These are phyloP conservation scores for Oryzias sinensis DNA, from an alignment of 2,797 vertebrate genomes.

Conservation along the genomic window DNA sequence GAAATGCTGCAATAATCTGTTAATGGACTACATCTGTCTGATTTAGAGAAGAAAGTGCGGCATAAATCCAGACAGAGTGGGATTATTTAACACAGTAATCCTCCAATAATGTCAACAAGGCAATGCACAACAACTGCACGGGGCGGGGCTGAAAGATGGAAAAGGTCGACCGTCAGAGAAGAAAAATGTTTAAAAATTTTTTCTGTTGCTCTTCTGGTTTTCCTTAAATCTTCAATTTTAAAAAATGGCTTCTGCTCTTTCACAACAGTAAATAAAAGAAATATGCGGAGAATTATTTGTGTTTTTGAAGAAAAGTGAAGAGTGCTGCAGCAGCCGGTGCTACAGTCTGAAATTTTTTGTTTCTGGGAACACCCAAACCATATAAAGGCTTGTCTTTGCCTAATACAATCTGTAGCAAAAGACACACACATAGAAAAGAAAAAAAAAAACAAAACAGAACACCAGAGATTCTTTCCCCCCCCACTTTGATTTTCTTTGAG, in stretches of 20 bases:
- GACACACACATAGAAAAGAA: conserved; percentile 9
- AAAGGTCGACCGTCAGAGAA: conserved; percentile 38
- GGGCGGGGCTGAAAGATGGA: conserved; percentile 20
- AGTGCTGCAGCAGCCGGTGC: conserved; percentile 72
- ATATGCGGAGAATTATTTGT: conserved; percentile 20
- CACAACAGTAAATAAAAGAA: conserved; percentile 47
- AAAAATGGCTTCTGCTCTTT: conserved; percentile 48
- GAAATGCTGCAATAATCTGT: background rate
- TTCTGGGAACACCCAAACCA: background rate
- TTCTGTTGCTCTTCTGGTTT: conserved; percentile 40
- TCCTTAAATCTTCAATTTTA: conserved; percentile 47
- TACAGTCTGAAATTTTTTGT: conserved; percentile 42
- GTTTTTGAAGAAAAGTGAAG: conserved; percentile 24
- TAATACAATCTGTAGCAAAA: conserved; percentile 27
- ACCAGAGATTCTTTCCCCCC: conserved; percentile 7
- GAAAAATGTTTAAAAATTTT: conserved; percentile 38
- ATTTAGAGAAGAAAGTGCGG: conserved; percentile 23
- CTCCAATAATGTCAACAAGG: conserved; percentile 33
- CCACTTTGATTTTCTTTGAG: background rate
- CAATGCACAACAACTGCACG: conserved; percentile 25
- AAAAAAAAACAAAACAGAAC: conserved; percentile 29
- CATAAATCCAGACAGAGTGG: conserved; percentile 22
- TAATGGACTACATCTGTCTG: background rate
- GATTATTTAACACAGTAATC: conserved; percentile 34
- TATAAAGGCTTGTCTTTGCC: conserved; percentile 6